Base-by-base conservation (phyloP, 1,140 invertebrate species). In the Penaeus chinensis region DNA sequence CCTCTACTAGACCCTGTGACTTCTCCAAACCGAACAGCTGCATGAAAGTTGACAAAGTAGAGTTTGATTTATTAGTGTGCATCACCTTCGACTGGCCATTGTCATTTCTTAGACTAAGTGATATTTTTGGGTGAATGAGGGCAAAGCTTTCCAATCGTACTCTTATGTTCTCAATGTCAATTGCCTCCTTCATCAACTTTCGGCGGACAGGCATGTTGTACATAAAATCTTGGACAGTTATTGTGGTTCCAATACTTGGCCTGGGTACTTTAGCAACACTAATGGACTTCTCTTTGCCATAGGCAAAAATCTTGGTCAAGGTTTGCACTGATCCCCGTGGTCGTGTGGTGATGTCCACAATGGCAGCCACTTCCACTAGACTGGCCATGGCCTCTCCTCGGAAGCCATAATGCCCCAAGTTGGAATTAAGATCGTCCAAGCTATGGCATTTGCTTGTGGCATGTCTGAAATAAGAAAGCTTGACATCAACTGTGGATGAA, bases 351-450 rank as follows among this genome's bases (percentile, higher is more conserved):
- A 95, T 93, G 90, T 93, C 93, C 42, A 95, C 91, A 77, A 92
- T 91, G 86, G 92, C 91, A 20, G 94, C 93, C n/a, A 94, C 90
- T 84, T 94, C 92, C 65, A 93, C 91, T 27, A 95, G 93, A 91
- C 93, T 95, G 18, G 95, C 93, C 65, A 96, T 91, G 77, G 94
- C 93, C 92, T 95, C 94, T n/a, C 95, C 95, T 86, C 94, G 91
- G 90, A 92, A 95, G 19, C 95, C 95, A 93, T 94, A 95, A 84
- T 92, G 92, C 89, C 92, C 92, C 3, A 94, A 91, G 85, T 93
- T 92, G 79, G 92, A 92, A 90, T 93, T 91, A 13, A 95, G 91
- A 81, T 94, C 93, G 79, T 91, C 89, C 1, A 94, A 83, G 83
- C 92, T 91, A 79, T 93, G 91, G 90, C 93, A 94, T 92, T 95